Evolutionary conservation across 2,797 vertebrate genomes (phyloP).

Genomic region (Myotis pilosus): DNA sequence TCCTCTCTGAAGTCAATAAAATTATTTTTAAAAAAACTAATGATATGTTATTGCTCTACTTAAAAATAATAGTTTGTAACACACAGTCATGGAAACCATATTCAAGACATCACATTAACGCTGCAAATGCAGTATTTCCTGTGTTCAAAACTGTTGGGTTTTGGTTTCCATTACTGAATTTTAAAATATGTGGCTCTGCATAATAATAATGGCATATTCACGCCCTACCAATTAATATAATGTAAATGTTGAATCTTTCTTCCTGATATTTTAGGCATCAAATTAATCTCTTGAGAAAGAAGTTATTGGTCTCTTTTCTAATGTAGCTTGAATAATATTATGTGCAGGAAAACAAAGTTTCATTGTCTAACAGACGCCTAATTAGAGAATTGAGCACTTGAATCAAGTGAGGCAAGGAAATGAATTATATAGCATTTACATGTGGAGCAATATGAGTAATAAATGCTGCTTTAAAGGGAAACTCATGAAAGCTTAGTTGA

Average conservation of each 20-base stretch:
- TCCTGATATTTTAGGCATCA: conserved; percentile 54
- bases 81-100: background rate
- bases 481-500: conserved; percentile 1
- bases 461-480: conserved; percentile 20
- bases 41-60: background rate
- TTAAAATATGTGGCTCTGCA: background rate
- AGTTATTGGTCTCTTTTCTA: background rate
- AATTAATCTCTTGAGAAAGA: conserved; percentile 64
- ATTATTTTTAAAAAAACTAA: too few relatives aligned
- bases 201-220: background rate
- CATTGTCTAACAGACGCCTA: conserved; percentile 68
- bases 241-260: conserved; percentile 52
- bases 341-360: conserved; percentile 59
- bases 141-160: background rate
- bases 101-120: background rate
- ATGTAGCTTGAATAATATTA: background rate
- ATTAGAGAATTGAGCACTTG: conserved; percentile 53
- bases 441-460: background rate
- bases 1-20: too few relatives aligned
- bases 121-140: background rate
- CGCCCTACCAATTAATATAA: conserved; percentile 62
- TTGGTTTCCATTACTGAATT: background rate
- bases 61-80: background rate
- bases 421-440: conserved; percentile 15
- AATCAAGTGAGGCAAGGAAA: conserved; percentile 51